A percentile compares a stretch with the other conserved stretches of the same genome.
Evolutionary conservation across 2,888 invertebrate genomes (phyloP).

Genomic region (Galerucella calmariensis): DNA sequence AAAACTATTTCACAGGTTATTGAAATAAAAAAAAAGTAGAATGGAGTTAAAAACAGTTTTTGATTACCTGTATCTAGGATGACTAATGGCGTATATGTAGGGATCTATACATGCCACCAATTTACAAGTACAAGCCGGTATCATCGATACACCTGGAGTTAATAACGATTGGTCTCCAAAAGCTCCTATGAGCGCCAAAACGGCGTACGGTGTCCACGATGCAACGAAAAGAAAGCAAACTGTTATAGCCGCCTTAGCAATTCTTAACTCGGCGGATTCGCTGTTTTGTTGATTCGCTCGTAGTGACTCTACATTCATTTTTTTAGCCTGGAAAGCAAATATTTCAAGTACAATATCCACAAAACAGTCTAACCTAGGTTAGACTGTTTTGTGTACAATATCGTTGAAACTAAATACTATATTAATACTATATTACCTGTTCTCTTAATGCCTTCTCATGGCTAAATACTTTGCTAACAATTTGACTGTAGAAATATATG

Average conservation of each 20-base stretch:
- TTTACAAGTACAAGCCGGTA: constrained; percentile 88
- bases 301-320: constrained; percentile 90
- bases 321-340: constrained; percentile 73
- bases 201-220: constrained; percentile 92
- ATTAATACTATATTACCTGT: constrained; percentile 69
- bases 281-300: constrained; percentile 75
- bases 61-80: constrained; percentile 83
- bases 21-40: no score
- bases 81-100: constrained; percentile 90
- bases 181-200: constrained; percentile 83
- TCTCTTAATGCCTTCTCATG: constrained; percentile 86
- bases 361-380: no score
- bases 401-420: not conserved
- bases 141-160: constrained; percentile 84
- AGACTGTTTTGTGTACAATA: no score
- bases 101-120: constrained; percentile 92
- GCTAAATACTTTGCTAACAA: constrained; percentile 86
- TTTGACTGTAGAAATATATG: constrained; percentile 86
- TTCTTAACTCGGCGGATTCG: constrained; percentile 84
- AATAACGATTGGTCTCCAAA: constrained; percentile 80
- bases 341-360: constrained; percentile 8
- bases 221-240: constrained; percentile 86
- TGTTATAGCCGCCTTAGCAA: constrained; percentile 89
- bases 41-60: no score
- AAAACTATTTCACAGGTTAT: no score